Evolutionary conservation across 2,888 invertebrate genomes (phyloP), one percentile per base, ranked within the genome.

Genomic region (Sminthurinus aureus): DNA sequence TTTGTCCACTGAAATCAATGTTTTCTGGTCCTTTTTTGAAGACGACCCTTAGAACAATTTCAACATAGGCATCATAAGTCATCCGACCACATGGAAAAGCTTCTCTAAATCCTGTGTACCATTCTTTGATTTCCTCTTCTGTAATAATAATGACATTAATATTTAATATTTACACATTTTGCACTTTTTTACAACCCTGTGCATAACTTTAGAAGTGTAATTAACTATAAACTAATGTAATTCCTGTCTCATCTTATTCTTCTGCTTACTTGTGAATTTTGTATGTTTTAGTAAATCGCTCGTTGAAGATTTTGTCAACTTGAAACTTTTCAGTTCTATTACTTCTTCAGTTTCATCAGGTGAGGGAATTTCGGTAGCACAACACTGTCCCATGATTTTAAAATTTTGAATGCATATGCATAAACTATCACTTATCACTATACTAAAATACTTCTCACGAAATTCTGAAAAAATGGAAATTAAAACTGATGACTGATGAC

Each of bases 91-190:
- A 52, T 22, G 83, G 83, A 9, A 73, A 73, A 11, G 79, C 83
- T 38, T 52, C 15, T 11, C n/a, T 50, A 52, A 83, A 83, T 11
- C 79, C 79, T 0, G n/a, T 20, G 20, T 79, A 22, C 83, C 83
- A 83, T n/a, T 83, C 73, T 26, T 38, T 38, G 64, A 83, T 83
- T 51, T 83, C 83, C 8, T 74, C n/a, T 52, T 74, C 83, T 83
- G 58, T 13, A 26, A 18, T 66, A 77, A 77, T 52, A 3, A 9
- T 9, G 50, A 13, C 20, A 18, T 38, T 24, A 38, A 24, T 11
- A 73, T 15, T 9, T 73, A 24, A 73, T 73, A n/a, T 8, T 13
- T 11, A 73, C 24, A 6, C 20, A 73, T 24, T 15, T n/a, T 9
- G 11, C 38, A 75, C 13, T 24, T 6, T 6, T 12, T 24, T 26